phyloP scores from a whole-genome alignment of 2,113 vertebrate genomes.

The Albula goreensis region DNA sequence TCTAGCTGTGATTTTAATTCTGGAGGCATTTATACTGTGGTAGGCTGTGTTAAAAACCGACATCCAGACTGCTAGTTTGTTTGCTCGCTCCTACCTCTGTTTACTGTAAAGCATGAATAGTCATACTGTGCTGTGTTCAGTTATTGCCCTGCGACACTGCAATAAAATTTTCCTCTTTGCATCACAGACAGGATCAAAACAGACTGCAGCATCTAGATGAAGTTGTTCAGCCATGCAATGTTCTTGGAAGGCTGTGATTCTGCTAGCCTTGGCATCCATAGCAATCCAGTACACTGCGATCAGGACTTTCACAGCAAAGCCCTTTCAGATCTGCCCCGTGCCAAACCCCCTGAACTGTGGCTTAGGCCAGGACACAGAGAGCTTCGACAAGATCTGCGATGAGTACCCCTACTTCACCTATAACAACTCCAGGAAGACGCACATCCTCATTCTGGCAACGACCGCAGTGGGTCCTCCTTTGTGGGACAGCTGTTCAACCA shows the following conservation, averaged over 20 bases:
- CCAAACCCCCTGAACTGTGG: slow-evolving; percentile 81
- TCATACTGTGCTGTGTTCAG: slow-evolving; percentile 36
- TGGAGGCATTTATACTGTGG: background rate
- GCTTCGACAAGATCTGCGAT: slow-evolving; percentile 81
- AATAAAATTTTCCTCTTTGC: slow-evolving; percentile 47
- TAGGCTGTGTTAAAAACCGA: slow-evolving; percentile 19
- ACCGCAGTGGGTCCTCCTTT: slow-evolving; percentile 95
- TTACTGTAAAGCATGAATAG: slow-evolving; percentile 42
- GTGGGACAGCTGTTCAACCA: slow-evolving; percentile 97
- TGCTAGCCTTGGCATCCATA: slow-evolving; percentile 94
- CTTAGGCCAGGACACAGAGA: slow-evolving; percentile 79
- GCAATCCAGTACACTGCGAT: slow-evolving; percentile 98
- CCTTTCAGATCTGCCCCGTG: slow-evolving; percentile 87
- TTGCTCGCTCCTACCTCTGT: slow-evolving; percentile 33
- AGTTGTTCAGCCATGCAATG: slow-evolving; percentile 96
- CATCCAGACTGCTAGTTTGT: slow-evolving; percentile 27
- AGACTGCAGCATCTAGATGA: slow-evolving; percentile 77
- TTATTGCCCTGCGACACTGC: slow-evolving; percentile 31
- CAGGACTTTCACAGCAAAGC: slow-evolving; percentile 91
- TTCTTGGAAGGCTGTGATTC: slow-evolving; percentile 98
- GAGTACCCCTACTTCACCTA: slow-evolving; percentile 80
- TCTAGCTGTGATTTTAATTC: slow-evolving; percentile 8
- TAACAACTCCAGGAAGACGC: slow-evolving; percentile 85
- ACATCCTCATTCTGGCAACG: slow-evolving; percentile 90
- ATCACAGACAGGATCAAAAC: slow-evolving; percentile 66